phyloP scores from a whole-genome alignment of 2,113 vertebrate species.

The Probosciger aterrimus region DNA sequence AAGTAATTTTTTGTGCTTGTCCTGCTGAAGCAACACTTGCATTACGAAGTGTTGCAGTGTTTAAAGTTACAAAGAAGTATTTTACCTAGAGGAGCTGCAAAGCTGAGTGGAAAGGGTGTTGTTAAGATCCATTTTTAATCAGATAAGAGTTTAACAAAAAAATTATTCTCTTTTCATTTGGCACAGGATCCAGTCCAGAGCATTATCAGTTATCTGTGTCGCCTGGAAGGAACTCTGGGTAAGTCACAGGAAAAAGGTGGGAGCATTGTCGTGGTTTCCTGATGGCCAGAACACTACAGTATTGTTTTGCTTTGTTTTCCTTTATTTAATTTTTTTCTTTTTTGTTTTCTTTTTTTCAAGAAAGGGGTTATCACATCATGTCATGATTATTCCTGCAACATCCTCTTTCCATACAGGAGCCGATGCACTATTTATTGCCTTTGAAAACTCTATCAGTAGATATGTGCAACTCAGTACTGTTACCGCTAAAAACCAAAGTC shows the following conservation, averaged over 20 bases:
- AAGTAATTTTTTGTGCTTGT: background rate
- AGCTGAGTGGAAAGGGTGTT: background rate
- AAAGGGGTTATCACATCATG: conserved; percentile 66
- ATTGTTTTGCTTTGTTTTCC: conserved; percentile 77
- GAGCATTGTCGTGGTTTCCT: conserved; percentile 91
- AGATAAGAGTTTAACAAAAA: conserved; percentile 53
- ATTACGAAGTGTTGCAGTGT: background rate
- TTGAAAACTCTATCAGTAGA: conserved; percentile 61
- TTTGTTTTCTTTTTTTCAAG: conserved; percentile 45
- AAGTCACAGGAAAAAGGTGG: conserved; percentile 97
- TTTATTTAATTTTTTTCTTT: conserved; percentile 5
- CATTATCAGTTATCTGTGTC: conserved; percentile 83
- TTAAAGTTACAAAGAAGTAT: background rate
- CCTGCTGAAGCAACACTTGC: background rate
- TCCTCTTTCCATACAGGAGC: conserved; percentile 77
- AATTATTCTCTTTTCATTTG: conserved; percentile 66
- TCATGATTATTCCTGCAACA: conserved; percentile 77
- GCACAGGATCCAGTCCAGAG: conserved; percentile 52
- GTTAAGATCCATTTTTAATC: conserved; percentile 41
- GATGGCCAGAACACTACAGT: conserved; percentile 76
- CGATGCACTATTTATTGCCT: conserved; percentile 72
- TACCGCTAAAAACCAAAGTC: background rate
- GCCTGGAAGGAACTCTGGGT: conserved; percentile 93
- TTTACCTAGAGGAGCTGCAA: background rate
- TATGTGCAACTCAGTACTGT: background rate